phyloP scores from a whole-genome alignment of 2,113 vertebrate genomes.

The Bostrychus sinensis region DNA sequence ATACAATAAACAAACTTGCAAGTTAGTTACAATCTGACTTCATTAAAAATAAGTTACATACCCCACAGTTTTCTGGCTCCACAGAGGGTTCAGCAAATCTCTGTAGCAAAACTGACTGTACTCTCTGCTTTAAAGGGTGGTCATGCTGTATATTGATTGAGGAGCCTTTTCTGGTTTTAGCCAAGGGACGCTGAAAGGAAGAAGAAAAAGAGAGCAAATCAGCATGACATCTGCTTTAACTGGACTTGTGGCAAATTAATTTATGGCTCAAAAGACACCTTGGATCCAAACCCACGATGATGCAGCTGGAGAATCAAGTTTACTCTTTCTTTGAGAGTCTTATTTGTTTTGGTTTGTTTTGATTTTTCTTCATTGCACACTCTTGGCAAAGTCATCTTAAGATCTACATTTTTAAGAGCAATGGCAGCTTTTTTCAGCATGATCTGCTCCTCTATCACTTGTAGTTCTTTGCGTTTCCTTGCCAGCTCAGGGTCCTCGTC shows the following conservation, averaged over 20 bases:
- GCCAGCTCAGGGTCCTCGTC: conserved; percentile 44
- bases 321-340: conserved; percentile 56
- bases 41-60: conserved; percentile 15
- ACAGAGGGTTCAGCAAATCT: fast-evolving
- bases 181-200: not conserved
- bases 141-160: not conserved
- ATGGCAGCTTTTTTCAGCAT: conserved; percentile 41
- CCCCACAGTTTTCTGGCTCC: conserved; percentile 10
- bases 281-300: not conserved
- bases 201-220: not conserved
- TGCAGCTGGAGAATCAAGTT: conserved; percentile 44
- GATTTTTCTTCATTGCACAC: not conserved
- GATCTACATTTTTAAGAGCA: conserved; percentile 25
- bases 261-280: conserved; percentile 33
- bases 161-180: not conserved
- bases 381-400: fast-evolving
- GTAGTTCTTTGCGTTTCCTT: conserved; percentile 47
- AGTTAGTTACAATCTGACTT: not conserved
- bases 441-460: conserved; percentile 54
- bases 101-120: conserved; percentile 42
- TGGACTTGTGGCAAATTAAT: not conserved
- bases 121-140: conserved; percentile 61
- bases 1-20: no score
- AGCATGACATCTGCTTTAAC: not conserved
- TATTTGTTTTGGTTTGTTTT: not conserved